A percentile compares a stretch with the other conserved stretches of the same genome.
Conservation (phyloP, 2,888 invertebrate genomes). For the Meghimatium bilineatum region DNA sequence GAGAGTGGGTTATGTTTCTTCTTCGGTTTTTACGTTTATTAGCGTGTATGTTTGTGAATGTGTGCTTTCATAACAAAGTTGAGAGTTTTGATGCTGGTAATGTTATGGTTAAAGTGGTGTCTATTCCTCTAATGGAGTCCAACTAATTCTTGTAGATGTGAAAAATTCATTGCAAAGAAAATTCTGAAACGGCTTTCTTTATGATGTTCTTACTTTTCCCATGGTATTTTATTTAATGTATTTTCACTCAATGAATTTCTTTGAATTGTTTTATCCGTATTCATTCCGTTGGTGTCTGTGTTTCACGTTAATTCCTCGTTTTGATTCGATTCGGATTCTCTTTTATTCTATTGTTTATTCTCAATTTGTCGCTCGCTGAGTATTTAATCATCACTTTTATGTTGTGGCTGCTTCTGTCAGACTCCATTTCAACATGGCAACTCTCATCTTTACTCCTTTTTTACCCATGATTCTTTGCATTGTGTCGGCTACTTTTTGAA, state of each 20-base stretch:
- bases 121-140: neutral
- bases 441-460: neutral
- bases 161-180: neutral
- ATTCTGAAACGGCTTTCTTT: too few relatives aligned
- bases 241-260: neutral
- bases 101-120: neutral
- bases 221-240: neutral
- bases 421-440: neutral
- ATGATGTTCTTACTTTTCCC: neutral
- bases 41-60: neutral
- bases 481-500: constrained; percentile 3
- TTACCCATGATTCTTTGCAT: neutral
- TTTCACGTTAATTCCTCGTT: neutral
- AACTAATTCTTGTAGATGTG: neutral
- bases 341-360: neutral
- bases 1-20: neutral
- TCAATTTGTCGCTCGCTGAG: neutral
- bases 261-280: neutral
- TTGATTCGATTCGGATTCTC: neutral
- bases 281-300: neutral
- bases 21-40: neutral
- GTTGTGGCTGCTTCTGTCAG: constrained; percentile 4
- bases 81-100: neutral
- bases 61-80: neutral
- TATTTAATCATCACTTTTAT: neutral